These are phyloP conservation scores for Chaetogeoica ovagalla DNA, from an alignment of 2,888 invertebrate species.

Conservation along the genomic window DNA sequence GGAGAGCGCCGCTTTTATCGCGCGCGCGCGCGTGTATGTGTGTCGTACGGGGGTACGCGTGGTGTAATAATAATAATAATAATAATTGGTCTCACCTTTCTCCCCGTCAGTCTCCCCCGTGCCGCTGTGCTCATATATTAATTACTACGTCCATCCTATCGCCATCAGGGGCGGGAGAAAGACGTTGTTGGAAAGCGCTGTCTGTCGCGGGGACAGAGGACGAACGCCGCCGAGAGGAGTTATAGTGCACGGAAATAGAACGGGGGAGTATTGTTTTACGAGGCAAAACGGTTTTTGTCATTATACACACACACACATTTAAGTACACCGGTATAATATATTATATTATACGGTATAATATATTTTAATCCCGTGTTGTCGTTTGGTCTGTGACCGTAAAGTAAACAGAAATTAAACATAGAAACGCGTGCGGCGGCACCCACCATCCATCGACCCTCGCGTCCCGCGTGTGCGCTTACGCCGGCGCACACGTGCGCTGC, in stretches of 20 bases:
- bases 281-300: conserved; percentile 41
- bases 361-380: conserved; percentile 16
- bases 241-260: conserved; percentile 11
- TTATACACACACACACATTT: no score
- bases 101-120: no score
- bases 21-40: no score
- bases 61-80: no score
- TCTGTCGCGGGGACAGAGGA: neutral
- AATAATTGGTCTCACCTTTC: no score
- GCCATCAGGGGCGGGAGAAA: neutral
- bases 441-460: no score
- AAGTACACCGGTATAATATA: no score
- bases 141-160: neutral
- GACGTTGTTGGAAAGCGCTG: neutral
- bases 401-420: conserved; percentile 43
- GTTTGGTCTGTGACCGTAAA: conserved; percentile 29
- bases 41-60: no score
- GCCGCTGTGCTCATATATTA: neutral
- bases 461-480: no score
- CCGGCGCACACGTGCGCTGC: neutral
- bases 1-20: no score
- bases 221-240: neutral
- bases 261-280: conserved; percentile 5
- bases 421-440: conserved; percentile 1
- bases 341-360: neutral